phyloP scores from a whole-genome alignment of 2,113 vertebrate genomes.

The Parus major region DNA sequence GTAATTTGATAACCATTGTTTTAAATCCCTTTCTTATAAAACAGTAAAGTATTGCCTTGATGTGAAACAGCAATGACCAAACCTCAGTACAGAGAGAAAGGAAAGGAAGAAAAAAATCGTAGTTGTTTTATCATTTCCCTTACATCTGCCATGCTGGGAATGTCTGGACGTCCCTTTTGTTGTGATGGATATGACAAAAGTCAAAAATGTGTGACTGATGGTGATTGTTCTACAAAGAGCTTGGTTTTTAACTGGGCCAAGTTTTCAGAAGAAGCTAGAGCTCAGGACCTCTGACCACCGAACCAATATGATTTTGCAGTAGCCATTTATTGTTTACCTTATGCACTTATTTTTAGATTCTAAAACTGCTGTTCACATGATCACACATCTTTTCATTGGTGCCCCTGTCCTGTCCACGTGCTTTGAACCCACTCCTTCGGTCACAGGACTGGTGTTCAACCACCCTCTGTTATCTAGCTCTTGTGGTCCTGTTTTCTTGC shows the following conservation, averaged over 20 bases:
- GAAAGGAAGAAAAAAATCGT: not conserved
- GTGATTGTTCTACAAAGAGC: not conserved
- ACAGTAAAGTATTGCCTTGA: not conserved
- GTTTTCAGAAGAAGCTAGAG: not conserved
- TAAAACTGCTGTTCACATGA: too few relatives aligned
- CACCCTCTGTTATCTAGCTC: too few relatives aligned
- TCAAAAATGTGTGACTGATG: not conserved
- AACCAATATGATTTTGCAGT: too few relatives aligned
- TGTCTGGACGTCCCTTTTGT: not conserved
- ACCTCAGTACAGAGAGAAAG: not conserved
- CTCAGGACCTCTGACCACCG: too few relatives aligned
- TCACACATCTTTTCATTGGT: too few relatives aligned
- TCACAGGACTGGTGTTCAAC: too few relatives aligned
- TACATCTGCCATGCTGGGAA: not conserved
- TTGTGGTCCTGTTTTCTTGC: too few relatives aligned
- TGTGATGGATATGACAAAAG: not conserved
- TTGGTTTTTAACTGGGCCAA: not conserved
- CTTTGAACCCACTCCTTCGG: too few relatives aligned
- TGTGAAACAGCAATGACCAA: not conserved
- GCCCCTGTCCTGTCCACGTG: too few relatives aligned
- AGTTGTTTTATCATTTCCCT: not conserved
- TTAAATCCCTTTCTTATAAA: not conserved
- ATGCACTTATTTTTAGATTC: too few relatives aligned
- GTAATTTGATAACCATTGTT: not conserved
- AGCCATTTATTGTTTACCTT: too few relatives aligned